Conservation (phyloP, 2,888 invertebrate genomes). For the Gastracanthus pulcherrimus region DNA sequence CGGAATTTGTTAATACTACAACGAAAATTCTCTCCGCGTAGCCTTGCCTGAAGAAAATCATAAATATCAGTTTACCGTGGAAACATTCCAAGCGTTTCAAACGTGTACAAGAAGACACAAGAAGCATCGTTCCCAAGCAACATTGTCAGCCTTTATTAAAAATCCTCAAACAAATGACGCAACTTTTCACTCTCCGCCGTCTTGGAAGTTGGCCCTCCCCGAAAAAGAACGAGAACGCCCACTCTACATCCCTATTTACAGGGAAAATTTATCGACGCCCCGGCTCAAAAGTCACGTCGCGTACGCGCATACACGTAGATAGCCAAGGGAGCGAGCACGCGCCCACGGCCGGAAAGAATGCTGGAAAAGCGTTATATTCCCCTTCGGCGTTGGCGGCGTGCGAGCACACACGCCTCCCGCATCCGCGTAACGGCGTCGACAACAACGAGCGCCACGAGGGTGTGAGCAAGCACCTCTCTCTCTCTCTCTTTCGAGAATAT, state of each 20-base stretch:
- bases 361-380: conserved; percentile 56
- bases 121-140: no score
- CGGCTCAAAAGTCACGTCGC: background rate
- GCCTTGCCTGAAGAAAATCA: no score
- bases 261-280: conserved; percentile 25
- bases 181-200: background rate
- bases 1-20: no score
- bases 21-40: no score
- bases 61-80: no score
- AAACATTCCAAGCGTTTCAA: no score
- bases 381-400: conserved; percentile 39
- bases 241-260: background rate
- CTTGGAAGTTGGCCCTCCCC: background rate
- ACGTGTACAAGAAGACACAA: no score
- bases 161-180: no score
- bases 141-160: no score
- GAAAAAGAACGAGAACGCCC: no score
- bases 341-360: conserved; percentile 37
- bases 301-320: background rate
- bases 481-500: background rate
- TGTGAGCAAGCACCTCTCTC: no score
- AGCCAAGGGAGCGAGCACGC: background rate
- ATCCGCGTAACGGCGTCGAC: conserved; percentile 64
- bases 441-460: no score
- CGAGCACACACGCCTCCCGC: conserved; percentile 55